Evolutionary conservation across 2,113 vertebrate genomes (phyloP).

Genomic region (Eidolon helvum): DNA sequence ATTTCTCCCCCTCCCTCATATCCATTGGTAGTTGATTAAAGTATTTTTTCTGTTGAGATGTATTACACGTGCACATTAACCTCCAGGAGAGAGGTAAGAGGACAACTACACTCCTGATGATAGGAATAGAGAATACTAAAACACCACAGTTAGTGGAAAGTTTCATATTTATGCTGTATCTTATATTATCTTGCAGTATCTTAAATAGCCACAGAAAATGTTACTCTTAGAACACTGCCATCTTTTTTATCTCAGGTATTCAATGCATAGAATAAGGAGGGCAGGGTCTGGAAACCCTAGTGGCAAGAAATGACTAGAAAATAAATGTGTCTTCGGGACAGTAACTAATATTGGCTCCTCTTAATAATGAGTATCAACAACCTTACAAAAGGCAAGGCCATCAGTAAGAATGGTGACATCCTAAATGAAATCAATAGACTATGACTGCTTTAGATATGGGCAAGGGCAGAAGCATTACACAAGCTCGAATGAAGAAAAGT

Average conservation of each 20-base stretch:
- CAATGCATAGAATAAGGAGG: background rate
- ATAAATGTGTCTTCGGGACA: background rate
- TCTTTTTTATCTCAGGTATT: background rate
- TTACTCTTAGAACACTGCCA: too few species aligned
- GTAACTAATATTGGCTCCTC: background rate
- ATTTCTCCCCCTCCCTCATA: too few species aligned
- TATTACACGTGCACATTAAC: background rate
- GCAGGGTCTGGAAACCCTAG: background rate
- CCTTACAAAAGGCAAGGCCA: background rate
- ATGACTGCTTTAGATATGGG: background rate
- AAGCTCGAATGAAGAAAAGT: background rate
- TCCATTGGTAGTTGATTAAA: too few species aligned
- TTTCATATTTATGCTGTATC: background rate
- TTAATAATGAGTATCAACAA: background rate
- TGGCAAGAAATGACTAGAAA: background rate
- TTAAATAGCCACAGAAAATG: background rate
- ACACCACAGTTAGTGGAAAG: background rate
- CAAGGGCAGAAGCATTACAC: background rate
- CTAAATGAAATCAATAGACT: background rate
- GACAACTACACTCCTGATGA: background rate
- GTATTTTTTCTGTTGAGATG: background rate
- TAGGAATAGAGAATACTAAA: background rate
- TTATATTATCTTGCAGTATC: background rate
- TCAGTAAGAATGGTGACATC: background rate
- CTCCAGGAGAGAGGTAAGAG: rapidly evolving